A percentile compares a stretch with the other conserved stretches of the same genome.
Evolutionary conservation across 1,140 invertebrate species (phyloP).

Genomic region (Pogonus chalceus): DNA sequence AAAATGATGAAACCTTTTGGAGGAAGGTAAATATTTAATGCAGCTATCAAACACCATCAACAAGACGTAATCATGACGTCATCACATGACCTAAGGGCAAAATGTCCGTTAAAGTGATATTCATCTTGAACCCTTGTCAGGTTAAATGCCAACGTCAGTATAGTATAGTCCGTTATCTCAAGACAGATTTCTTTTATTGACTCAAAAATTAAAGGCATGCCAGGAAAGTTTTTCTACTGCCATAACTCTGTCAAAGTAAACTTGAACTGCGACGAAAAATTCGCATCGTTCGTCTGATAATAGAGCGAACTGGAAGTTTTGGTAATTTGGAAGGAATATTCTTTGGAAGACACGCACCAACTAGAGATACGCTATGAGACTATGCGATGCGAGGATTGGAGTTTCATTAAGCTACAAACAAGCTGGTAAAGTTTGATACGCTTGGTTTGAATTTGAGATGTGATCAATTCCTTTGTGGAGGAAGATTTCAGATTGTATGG

Average conservation of each 20-base stretch:
- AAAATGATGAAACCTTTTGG: too few species aligned
- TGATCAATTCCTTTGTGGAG: too few species aligned
- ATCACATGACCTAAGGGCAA: not conserved
- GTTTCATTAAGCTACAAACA: too few species aligned
- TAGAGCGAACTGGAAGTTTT: not conserved
- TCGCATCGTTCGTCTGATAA: not conserved
- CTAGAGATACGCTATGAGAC: too few species aligned
- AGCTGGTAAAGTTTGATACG: too few species aligned
- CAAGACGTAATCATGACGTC: slow-evolving; percentile 2
- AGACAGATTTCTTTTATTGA: not conserved
- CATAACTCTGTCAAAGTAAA: not conserved
- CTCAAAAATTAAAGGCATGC: not conserved
- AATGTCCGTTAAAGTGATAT: not conserved
- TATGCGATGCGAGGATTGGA: too few species aligned
- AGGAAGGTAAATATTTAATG: too few species aligned
- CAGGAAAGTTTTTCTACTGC: not conserved
- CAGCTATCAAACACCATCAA: too few species aligned
- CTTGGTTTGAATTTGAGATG: too few species aligned
- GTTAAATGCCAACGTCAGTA: not conserved
- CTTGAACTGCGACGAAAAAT: not conserved
- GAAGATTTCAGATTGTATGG: too few species aligned
- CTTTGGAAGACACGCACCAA: too few species aligned
- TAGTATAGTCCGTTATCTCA: not conserved
- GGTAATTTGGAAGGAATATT: not conserved
- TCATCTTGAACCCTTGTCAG: not conserved